Conservation (phyloP, 2,797 vertebrate species). For the Loris lydekkerianus region DNA sequence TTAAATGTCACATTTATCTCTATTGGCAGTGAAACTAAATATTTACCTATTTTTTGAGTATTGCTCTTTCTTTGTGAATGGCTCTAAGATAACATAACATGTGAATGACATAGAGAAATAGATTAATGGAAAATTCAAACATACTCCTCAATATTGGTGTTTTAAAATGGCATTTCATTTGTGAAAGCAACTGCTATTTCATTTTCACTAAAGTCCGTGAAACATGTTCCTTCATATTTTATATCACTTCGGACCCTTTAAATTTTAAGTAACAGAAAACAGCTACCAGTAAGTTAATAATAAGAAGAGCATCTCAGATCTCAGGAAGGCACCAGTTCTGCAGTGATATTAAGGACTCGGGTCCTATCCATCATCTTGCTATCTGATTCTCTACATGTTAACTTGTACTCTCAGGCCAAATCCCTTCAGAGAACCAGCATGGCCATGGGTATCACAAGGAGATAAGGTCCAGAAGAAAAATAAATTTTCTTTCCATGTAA, state of each 20-base stretch:
- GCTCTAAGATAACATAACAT: conserved; percentile 51
- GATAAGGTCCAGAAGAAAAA: neutral
- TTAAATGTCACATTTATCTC: conserved; percentile 60
- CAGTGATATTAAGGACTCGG: neutral
- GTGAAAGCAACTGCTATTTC: neutral
- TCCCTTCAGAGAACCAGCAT: neutral
- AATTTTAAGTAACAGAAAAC: neutral
- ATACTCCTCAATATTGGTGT: neutral
- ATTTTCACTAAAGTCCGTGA: neutral
- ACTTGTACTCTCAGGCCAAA: neutral
- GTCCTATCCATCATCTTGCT: neutral
- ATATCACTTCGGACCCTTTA: neutral
- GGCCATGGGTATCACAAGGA: neutral
- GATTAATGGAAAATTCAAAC: conserved; percentile 27
- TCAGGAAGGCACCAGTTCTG: neutral
- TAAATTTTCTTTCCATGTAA: neutral
- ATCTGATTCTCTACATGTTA: neutral
- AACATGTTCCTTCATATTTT: neutral
- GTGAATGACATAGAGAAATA: neutral
- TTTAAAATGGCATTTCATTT: conserved; percentile 10
- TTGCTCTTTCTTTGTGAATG: conserved; percentile 70
- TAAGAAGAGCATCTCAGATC: neutral
- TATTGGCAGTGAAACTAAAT: conserved; percentile 63
- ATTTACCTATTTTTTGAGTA: conserved; percentile 30
- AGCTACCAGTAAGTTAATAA: neutral